A percentile compares a stretch with the other conserved stretches of the same genome.
These are phyloP conservation scores for Pocillopora verrucosa DNA, from an alignment of 64 coral and sea anemone genomes.

Conservation along the genomic window DNA sequence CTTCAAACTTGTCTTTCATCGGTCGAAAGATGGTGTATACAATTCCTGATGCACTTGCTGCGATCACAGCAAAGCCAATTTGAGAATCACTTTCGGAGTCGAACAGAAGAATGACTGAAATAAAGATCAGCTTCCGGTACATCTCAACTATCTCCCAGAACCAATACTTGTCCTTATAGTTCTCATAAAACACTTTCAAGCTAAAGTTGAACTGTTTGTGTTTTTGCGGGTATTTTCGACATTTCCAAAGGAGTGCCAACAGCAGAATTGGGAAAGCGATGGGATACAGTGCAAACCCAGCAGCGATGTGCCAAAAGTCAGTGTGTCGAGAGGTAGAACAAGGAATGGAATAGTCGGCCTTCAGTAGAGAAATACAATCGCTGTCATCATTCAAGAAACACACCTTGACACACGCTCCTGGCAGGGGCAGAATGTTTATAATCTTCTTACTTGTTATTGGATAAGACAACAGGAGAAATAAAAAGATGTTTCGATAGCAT, in stretches of 20 bases:
- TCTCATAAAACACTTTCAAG: constrained; percentile 9
- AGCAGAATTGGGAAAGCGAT: constrained; percentile 67
- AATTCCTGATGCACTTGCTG: background rate
- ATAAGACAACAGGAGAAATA: constrained; percentile 37
- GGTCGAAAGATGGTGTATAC: background rate
- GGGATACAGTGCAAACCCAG: constrained; percentile 53
- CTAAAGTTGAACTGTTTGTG: background rate
- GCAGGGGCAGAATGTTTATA: constrained; percentile 20
- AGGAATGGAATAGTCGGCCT: constrained; percentile 26
- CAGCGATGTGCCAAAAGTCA: background rate
- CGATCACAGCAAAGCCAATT: background rate
- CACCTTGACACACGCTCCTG: background rate
- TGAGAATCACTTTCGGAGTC: background rate
- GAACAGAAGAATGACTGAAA: background rate
- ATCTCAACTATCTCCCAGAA: constrained; percentile 11
- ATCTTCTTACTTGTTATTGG: constrained; percentile 48
- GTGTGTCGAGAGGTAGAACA: constrained; percentile 1
- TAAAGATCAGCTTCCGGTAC: background rate
- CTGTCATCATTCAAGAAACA: background rate
- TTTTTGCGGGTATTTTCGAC: background rate
- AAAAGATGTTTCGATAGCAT: constrained; percentile 38
- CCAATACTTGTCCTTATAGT: background rate
- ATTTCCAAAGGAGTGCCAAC: constrained; percentile 61
- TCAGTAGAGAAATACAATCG: constrained; percentile 24
- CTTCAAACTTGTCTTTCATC: constrained; percentile 7